Base-by-base conservation (phyloP, 2,888 invertebrate species). In the Drosophila imparisetae region DNA sequence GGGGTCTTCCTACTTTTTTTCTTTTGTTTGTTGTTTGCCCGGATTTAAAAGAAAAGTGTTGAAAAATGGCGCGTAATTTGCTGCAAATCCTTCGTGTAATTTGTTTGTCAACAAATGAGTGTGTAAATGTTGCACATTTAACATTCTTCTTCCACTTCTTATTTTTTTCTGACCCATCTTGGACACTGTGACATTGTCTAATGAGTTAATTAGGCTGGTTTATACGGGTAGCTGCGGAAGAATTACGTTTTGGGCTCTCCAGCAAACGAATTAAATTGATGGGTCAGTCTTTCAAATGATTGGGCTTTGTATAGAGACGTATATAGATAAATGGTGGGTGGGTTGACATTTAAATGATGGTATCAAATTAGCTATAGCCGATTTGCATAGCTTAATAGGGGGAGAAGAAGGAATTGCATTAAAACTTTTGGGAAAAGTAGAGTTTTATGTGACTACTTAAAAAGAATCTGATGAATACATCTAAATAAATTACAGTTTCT, bases 21-120 rank as follows among this genome's bases (percentile, higher is more conserved):
- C 4, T 2, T 2, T 45, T 45, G 63, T 63, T 57, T 60, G 38
- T 27, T 60, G 40, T 72, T 80, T 82, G 73, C 48, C 24, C 45
- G 69, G 69, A 81, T 77, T 78, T 75, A 49, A 76, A 75, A 72
- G 69, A 76, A 84, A 88, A 86, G 78, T 82, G 75, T 74, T 80
- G 84, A 89, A 81, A 89, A 85, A 86, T 89, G 76, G 80, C 68
- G 75, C 73, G 85, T 87, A 86, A 86, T 86, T 86, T 89, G 80
- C 78, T 59, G 89, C 66, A 85, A 86, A 87, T 89, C 87, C 86
- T 64, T 87, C 74, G 76, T 80, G 87, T 86, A 81, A 86, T 86
- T 86, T 89, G 85, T 85, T 86, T 86, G 87, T 80, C 83, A 85
- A 80, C 87, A 86, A 86, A 86, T 85, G 85, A 89, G 85, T 86